These are phyloP conservation scores for Neoseiulus cucumeris DNA, from an alignment of 1,140 invertebrate genomes.

Conservation along the genomic window DNA sequence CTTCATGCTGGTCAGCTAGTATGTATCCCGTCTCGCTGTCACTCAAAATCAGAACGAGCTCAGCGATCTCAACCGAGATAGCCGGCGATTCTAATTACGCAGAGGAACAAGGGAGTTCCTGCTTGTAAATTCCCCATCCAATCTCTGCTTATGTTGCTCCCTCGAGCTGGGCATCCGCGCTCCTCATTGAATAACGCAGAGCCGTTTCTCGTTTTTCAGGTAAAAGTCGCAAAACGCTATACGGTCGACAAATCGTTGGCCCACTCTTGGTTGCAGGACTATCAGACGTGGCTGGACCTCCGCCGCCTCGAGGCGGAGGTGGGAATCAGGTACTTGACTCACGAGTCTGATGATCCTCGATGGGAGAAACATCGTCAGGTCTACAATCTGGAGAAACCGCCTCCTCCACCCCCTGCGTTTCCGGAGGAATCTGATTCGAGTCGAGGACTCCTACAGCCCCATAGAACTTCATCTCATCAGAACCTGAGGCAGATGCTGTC, in stretches of 20 bases:
- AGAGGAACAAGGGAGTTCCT: too few relatives aligned
- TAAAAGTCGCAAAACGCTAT: slow-evolving; percentile 88
- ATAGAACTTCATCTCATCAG: slow-evolving; percentile 1
- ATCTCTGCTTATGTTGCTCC: too few relatives aligned
- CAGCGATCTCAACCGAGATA: too few relatives aligned
- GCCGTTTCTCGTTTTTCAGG: too few relatives aligned
- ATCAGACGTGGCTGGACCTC: slow-evolving; percentile 84
- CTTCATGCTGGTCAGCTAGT: too few relatives aligned
- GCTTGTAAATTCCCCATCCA: too few relatives aligned
- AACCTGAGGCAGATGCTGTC: background rate
- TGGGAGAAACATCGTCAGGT: slow-evolving; percentile 44
- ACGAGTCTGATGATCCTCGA: slow-evolving; percentile 80
- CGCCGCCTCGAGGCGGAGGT: slow-evolving; percentile 64
- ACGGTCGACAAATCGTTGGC: slow-evolving; percentile 88
- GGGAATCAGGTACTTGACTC: slow-evolving; percentile 68
- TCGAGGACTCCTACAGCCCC: background rate
- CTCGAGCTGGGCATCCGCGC: too few relatives aligned
- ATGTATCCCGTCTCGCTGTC: too few relatives aligned
- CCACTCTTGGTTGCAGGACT: slow-evolving; percentile 87
- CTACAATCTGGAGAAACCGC: slow-evolving; percentile 6
- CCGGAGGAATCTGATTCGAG: background rate
- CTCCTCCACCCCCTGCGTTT: background rate
- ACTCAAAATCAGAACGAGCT: too few relatives aligned
- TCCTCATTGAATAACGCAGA: too few relatives aligned
- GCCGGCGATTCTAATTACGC: too few relatives aligned